Evolutionary conservation across 2,797 vertebrate species (phyloP).

Genomic region (Peromyscus nudipes): DNA sequence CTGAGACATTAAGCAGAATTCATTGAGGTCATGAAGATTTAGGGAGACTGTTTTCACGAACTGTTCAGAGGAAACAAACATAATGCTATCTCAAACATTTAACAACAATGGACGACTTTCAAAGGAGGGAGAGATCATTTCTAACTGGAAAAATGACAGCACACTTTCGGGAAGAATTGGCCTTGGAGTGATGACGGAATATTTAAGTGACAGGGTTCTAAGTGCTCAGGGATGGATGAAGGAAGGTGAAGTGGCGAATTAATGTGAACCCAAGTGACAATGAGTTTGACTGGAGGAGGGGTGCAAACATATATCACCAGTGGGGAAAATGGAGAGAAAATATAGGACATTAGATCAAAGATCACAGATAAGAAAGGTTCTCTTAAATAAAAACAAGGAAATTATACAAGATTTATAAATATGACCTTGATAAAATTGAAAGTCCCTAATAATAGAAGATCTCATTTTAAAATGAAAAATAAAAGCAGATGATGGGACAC

Average conservation of each 20-base stretch:
- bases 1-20: neutral
- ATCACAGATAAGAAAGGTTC: neutral
- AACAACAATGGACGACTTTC: neutral
- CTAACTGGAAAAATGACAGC: neutral
- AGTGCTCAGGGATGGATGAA: fast-evolving
- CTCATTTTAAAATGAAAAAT: neutral
- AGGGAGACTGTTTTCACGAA: neutral
- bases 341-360: neutral
- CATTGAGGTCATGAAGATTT: neutral
- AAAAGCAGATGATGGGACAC: fast-evolving
- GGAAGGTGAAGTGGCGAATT: fast-evolving
- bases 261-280: neutral
- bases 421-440: neutral
- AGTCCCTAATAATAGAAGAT: neutral
- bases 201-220: neutral
- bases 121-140: neutral
- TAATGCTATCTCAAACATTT: neutral
- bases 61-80: neutral
- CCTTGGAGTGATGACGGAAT: neutral
- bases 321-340: neutral
- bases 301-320: too few species aligned
- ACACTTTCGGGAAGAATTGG: neutral
- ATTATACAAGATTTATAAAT: neutral
- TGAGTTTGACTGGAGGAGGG: neutral
- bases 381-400: neutral